Base-by-base conservation (phyloP, 2,113 vertebrate genomes). In the Edolisoma coerulescens region DNA sequence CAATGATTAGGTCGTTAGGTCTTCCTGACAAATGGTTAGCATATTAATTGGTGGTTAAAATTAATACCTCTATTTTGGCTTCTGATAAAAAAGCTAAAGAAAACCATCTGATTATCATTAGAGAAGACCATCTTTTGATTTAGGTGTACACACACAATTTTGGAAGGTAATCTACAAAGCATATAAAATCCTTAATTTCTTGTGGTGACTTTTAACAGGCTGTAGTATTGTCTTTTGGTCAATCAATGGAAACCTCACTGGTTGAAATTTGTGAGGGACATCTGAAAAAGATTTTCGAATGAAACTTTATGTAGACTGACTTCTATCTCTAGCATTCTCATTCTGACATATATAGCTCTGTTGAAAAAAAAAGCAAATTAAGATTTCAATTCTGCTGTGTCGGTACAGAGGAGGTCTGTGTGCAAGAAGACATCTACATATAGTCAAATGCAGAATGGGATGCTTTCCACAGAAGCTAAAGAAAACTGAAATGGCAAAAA, bases 1-100 rank as follows among this genome's bases (percentile, higher is more conserved):
- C 95, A 79, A 63, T 97, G 84, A 96, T 93, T 93, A 84, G 94
- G 88, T 96, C 96, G 97, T 96, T 94, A 96, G 84, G 75, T 79
- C 88, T 91, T 95, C 86, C 79, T 95, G 95, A 97, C 90, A 94
- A 97, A 97, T 95, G 79, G 79, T 17, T 64, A 71, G 32, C 68
- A 87, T 87, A 92, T 96, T 95, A 95, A 97, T 86, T 93, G 69
- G 82, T 84, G 65, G 68, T 90, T 96, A 88, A 61, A 97, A 97
- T 97, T 93, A 95, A 96, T 95, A 95, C 74, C 64, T 96, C 93
- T 95, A 90, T 94, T 97, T 83, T 83, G 69, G 60, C 68, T 96
- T 84, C 86, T 95, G 68, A 59, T 77, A 78, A 96, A 74, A 83
- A 96, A 71, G 87, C 74, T 68, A 71, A 77, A 70, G 67, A 52